Percentiles rank a stretch among this genome's conserved stretches.
Conservation (phyloP, 37 sponge, comb jelly and placozoan species). For the Ephydatia muelleri region DNA sequence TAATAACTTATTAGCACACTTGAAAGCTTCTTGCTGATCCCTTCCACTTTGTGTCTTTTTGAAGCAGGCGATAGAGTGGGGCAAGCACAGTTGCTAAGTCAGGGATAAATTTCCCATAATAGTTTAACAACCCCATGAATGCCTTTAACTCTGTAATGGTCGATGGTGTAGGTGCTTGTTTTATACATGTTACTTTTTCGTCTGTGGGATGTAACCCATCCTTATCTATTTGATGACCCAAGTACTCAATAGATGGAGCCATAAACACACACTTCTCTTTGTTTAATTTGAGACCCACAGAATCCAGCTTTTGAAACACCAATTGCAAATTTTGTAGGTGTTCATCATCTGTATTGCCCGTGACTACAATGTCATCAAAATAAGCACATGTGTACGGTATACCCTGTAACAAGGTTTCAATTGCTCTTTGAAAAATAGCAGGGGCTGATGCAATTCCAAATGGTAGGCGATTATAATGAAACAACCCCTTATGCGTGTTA, state of each 20-base stretch:
- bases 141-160: constrained; percentile 14
- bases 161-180: constrained; percentile 30
- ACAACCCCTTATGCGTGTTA: constrained; percentile 51
- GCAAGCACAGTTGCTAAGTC: constrained; percentile 30
- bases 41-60: constrained; percentile 11
- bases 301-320: constrained; percentile 4
- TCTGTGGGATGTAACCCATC: constrained; percentile 20
- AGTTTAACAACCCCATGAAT: constrained; percentile 38
- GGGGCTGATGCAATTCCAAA: constrained; percentile 51
- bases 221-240: constrained; percentile 17
- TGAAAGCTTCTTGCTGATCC: constrained; percentile 38
- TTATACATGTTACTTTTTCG: constrained; percentile 5
- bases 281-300: constrained; percentile 16
- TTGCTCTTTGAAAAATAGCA: constrained; percentile 40
- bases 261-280: constrained; percentile 15
- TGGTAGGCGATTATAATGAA: constrained; percentile 46
- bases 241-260: constrained; percentile 10
- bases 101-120: constrained; percentile 38
- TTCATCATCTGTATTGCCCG: constrained; percentile 11
- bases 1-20: constrained; percentile 29
- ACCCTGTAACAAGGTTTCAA: constrained; percentile 41
- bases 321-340: constrained; percentile 26
- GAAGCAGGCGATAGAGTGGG: constrained; percentile 27
- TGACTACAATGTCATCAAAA: constrained; percentile 48
- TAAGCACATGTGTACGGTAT: constrained; percentile 29